Evolutionary conservation across 2,113 vertebrate species (phyloP).

Genomic region (Hyla sarda): DNA sequence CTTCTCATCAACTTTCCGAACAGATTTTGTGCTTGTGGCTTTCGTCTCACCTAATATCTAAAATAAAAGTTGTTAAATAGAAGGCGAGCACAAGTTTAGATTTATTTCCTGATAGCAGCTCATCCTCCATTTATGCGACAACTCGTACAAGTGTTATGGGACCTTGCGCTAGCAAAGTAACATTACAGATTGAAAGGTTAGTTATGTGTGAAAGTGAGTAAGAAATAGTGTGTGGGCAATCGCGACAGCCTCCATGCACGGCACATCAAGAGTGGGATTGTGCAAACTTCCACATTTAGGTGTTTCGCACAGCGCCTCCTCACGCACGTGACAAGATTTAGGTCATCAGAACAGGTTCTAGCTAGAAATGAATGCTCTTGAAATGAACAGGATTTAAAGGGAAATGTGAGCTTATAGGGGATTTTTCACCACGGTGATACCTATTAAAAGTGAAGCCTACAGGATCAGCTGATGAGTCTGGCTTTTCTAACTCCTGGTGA

Average conservation of each 20-base stretch:
- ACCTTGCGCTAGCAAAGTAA: not conserved
- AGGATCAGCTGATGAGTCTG: too few species aligned
- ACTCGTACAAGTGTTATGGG: not conserved
- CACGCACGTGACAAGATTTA: not conserved
- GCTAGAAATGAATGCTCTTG: not conserved
- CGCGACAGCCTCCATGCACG: constrained; percentile 12
- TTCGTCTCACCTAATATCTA: constrained; percentile 3
- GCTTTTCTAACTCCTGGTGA: too few species aligned
- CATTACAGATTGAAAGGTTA: constrained; percentile 11
- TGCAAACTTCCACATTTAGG: not conserved
- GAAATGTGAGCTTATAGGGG: too few species aligned
- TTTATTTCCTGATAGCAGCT: not conserved
- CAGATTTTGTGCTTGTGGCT: constrained; percentile 5
- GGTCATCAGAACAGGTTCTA: not conserved
- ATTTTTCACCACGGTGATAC: too few species aligned
- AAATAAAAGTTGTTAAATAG: not conserved
- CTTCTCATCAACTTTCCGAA: not conserved
- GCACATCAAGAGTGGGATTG: constrained; percentile 22
- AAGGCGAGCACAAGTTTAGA: not conserved
- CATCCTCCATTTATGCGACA: not conserved
- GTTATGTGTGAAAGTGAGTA: constrained; percentile 12
- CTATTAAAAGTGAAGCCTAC: too few species aligned
- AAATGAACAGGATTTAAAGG: not conserved
- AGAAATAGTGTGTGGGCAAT: constrained; percentile 24
- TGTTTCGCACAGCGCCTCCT: not conserved